Base-by-base conservation (phyloP, 2,797 vertebrate genomes). In the Podargus strigoides region DNA sequence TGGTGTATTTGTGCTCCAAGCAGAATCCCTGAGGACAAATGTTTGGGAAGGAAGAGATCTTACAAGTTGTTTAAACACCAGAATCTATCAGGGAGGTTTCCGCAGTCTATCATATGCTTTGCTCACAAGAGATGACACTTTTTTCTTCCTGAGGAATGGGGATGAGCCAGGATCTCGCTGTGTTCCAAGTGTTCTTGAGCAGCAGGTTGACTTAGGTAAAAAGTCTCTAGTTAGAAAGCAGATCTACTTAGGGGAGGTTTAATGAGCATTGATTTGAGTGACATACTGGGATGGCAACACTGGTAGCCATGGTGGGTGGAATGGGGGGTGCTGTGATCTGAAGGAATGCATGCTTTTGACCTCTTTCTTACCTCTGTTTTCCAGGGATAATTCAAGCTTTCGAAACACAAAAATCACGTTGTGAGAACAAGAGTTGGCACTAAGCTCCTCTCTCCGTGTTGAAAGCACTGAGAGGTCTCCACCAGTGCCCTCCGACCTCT, bases 361-460 rank as follows among this genome's bases (percentile, higher is more conserved):
- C 67, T 55, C 78, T 82, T 91, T 92, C 73, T 97, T 92, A 80
- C 72, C 89, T 97, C 95, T 97, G 36, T 97, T 96, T 98, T 98
- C 76, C 95, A 98, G 98, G 97, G 98, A 98, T 97, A 98, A 98
- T 96, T 98, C 98, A 94, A 98, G 98, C 97, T 98, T 98, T 97
- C 98, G 98, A 97, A 98, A 98, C 95, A 98, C 98, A 97, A 98
- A 98, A 97, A 98, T 98, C 97, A 97, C 98, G 36, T 98, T 98
- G 97, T 98, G 98, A 98, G 96, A 97, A 95, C 94, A 95, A 96
- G 95, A 96, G 97, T 94, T 97, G 97, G 92, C 93, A 96, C 93
- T 96, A 94, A 96, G 79, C 90, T 95, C 83, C 95, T 96, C 94
- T 96, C 96, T 97, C 30, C 91, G 84, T 97, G 91, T 95, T 64